Evolutionary conservation across 2,113 vertebrate genomes (phyloP).

Genomic region (Limnothrissa miodon): DNA sequence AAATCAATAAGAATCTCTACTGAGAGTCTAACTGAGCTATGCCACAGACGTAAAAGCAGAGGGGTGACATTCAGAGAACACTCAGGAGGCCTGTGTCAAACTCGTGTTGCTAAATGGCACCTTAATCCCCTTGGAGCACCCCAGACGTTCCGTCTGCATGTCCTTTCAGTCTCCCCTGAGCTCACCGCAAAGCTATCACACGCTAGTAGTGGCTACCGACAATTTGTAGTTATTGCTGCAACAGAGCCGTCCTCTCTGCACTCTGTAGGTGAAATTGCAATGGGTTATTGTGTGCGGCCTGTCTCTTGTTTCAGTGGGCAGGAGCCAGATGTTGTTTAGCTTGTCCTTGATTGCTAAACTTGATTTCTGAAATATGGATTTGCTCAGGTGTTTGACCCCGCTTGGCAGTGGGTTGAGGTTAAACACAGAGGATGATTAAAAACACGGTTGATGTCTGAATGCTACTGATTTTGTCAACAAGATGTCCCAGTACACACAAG

Average conservation of each 20-base stretch:
- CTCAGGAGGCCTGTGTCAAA: background rate
- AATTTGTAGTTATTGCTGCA: slow-evolving; percentile 13
- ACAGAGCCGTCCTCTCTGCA: background rate
- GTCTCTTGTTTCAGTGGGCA: background rate
- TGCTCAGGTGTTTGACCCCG: background rate
- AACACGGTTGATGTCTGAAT: background rate
- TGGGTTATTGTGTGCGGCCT: background rate
- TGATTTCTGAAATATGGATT: slow-evolving; percentile 4
- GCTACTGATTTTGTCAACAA: background rate
- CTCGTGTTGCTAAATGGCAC: background rate
- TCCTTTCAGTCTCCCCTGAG: slow-evolving; percentile 13
- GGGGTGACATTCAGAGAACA: background rate
- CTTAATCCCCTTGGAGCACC: background rate
- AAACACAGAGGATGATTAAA: background rate
- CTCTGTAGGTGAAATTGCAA: slow-evolving; percentile 7
- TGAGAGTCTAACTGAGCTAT: background rate
- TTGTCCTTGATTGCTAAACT: background rate
- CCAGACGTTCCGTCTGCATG: background rate
- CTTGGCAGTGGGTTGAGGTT: background rate
- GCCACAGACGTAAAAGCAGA: background rate
- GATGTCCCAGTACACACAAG: background rate
- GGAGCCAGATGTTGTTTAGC: background rate
- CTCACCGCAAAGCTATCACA: slow-evolving; percentile 11
- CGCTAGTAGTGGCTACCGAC: background rate
- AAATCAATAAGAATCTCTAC: too few relatives aligned